Percentiles rank a stretch among this genome's conserved stretches.
Conservation (phyloP, 2,797 vertebrate species). For the Acrossocheilus fasciatus region DNA sequence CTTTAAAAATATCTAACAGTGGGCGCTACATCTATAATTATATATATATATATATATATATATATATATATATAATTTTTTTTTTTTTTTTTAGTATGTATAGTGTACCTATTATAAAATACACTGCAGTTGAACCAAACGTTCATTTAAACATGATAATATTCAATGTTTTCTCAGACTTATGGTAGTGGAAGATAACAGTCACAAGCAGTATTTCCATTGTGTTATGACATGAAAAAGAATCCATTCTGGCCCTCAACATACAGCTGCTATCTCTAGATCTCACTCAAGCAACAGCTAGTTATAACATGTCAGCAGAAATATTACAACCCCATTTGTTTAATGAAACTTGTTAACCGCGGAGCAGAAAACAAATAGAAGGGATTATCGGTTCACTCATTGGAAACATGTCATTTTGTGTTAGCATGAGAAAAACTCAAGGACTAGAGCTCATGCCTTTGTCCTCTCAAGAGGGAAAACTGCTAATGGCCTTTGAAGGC, state of each 20-base stretch:
- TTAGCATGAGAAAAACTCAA: slow-evolving; percentile 78
- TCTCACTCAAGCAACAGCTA: slow-evolving; percentile 49
- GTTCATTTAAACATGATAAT: background rate
- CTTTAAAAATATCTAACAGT: too few species aligned
- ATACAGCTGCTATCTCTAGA: background rate
- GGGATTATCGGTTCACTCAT: slow-evolving; percentile 84
- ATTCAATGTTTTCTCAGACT: background rate
- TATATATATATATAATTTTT: too few species aligned
- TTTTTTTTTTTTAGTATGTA: background rate
- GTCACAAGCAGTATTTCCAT: background rate
- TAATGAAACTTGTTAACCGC: slow-evolving; percentile 85
- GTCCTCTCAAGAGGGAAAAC: slow-evolving; percentile 76
- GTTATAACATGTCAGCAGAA: slow-evolving; percentile 70
- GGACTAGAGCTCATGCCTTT: slow-evolving; percentile 72
- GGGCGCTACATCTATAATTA: too few species aligned
- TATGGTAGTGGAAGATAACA: background rate
- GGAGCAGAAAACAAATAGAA: slow-evolving; percentile 82
- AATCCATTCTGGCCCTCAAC: background rate
- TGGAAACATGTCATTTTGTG: slow-evolving; percentile 83
- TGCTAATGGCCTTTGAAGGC: slow-evolving; percentile 81
- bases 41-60: too few species aligned
- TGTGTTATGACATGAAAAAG: background rate
- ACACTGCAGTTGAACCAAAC: background rate
- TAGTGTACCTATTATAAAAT: background rate
- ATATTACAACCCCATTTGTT: slow-evolving; percentile 81